Base-by-base conservation (phyloP, 2,888 invertebrate genomes). In the Rhingia campestris region DNA sequence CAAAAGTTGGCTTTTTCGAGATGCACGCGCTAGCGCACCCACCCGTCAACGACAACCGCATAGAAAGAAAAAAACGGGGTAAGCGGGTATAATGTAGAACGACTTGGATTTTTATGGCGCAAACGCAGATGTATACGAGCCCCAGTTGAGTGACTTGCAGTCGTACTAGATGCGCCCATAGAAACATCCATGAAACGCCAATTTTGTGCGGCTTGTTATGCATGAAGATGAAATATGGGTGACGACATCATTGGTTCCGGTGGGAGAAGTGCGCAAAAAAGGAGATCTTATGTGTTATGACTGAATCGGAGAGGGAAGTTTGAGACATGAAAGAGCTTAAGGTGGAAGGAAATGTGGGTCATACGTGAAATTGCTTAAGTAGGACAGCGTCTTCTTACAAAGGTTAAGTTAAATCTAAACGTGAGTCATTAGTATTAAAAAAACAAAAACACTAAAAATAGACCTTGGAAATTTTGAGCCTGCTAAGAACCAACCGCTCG, bases 241-340 rank as follows among this genome's bases (percentile, higher is more conserved):
- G 76, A 81, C 81, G 81, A 76, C 81, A 70, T 53, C 32, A 72
- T 81, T 81, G 56, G 81, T 81, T 81, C 77, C 72, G 72, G 66
- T 67, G 59, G 2, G 22, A 77, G 63, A 76, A 54, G 7, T 6
- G 12, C 32, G 22, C 49, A 22, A 10, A 64, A 4, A 32, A 35
- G 6, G 33, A 9, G 41, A 32, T 2, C 30, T 9, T 32, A 10
- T 41, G 3, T 9, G 9, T 9, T 6, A 39, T 39, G 33, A 45
- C 22, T 45, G 37, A 43, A 45, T 61, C 51, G 32, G 67, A 59
- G 7, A 14, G 32, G 64, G 45, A 47, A 73, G 47, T 9, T 22
- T 39, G 41, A 5, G 6, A 41, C 4, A 10, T 41, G 10, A 32
- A 5, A 14, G 39, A 30, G 22, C 41, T 10, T 41, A 9, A 10